Evolutionary conservation across 2,888 invertebrate species (phyloP), one percentile per base, ranked within the genome.

Genomic region (Charanyca ferruginea): DNA sequence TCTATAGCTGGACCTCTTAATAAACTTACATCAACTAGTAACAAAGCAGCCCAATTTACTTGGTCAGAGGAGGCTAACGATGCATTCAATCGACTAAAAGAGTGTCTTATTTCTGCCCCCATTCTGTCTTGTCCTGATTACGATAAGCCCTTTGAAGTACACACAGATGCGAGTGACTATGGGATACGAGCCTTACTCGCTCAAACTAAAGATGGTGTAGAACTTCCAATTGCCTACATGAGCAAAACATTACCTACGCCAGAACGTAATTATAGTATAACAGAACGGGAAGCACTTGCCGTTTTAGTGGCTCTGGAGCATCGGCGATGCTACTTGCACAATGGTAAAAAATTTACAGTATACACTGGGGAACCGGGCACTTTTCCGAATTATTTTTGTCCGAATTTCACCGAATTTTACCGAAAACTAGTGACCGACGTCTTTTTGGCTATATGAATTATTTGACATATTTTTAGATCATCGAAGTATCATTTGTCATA

Each of bases 211-310:
- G n/a, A n/a, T n/a, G 18, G 41, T 49, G 49, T 25, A 20, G 59
- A 59, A 18, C 41, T 18, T 8, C 32, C 28, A 1, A 48, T 62
- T 13, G 62, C 72, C 0, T 76, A 68, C 18, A 71, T 66, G 65
- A 75, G 74, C 16, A 64, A 47, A 9, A 55, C 69, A 1, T 20
- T 60, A 1, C 22, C 32, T 0, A 16, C 6, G 3, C 57, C 53
- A 0, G 81, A 85, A 45, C 22, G 48, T 2, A 84, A 84, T 16
- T 85, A 84, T 25, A 79, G 81, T 20, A 57, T 66, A 0, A 85
- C 85, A 0, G 85, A 87, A 53, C 49, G 84, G 0, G 85, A 86
- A 47, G 54, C 84, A 0, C 41, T 86, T 0, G 84, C 84, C 4
- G 85, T 84, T 0, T 22, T 85, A 0, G 41, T 23, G 0, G 85